Conservation (phyloP, 2,113 vertebrate species). For the Ammodytes marinus region DNA sequence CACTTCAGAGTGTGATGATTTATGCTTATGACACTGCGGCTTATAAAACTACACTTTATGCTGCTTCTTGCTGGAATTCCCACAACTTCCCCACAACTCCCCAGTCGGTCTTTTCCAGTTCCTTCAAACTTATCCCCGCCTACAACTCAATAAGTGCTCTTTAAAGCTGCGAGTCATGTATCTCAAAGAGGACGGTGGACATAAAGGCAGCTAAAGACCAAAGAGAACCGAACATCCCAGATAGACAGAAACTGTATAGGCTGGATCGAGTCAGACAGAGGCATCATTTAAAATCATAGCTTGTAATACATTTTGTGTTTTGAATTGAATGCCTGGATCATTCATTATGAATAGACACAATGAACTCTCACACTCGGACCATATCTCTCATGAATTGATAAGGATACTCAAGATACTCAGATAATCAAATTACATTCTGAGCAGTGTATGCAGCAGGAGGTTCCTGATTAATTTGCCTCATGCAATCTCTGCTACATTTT, state of each 20-base stretch:
- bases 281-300: constrained; percentile 52
- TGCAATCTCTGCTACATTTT: constrained; percentile 19
- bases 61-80: constrained; percentile 57
- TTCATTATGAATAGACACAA: constrained; percentile 66
- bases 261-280: constrained; percentile 37
- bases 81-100: constrained; percentile 46
- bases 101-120: constrained; percentile 26
- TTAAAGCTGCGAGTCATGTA: constrained; percentile 39
- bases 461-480: constrained; percentile 56
- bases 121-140: constrained; percentile 6
- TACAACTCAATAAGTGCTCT: constrained; percentile 35
- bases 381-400: constrained; percentile 63
- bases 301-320: constrained; percentile 68
- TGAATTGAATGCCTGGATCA: constrained; percentile 73
- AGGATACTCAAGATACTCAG: constrained; percentile 52
- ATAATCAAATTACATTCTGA: constrained; percentile 66
- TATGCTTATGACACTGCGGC: constrained; percentile 52
- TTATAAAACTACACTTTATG: constrained; percentile 65
- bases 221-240: constrained; percentile 7
- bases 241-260: not conserved
- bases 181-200: constrained; percentile 15
- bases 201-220: constrained; percentile 25
- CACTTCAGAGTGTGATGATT: constrained; percentile 52
- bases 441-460: constrained; percentile 53
- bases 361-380: constrained; percentile 39